Conservation (phyloP, 2,888 invertebrate species). For the Platycheirus albimanus region DNA sequence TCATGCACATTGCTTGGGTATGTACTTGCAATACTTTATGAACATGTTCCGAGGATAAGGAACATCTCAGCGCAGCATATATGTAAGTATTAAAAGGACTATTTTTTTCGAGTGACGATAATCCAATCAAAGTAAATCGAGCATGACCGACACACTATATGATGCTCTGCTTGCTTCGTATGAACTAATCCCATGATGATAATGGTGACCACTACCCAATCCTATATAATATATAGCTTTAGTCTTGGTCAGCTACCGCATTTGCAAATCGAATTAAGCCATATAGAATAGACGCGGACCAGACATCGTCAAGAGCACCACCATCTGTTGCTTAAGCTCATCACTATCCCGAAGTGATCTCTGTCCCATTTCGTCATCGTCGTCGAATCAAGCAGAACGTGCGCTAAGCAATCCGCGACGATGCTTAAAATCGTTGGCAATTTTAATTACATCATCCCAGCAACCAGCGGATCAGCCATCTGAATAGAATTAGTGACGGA, state of each 20-base stretch:
- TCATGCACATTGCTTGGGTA: background rate
- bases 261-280: conserved; percentile 66
- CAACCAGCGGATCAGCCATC: conserved; percentile 1
- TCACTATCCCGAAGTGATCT: conserved; percentile 18
- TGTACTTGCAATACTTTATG: no score
- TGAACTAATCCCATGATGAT: conserved; percentile 50
- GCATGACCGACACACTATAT: conserved; percentile 54
- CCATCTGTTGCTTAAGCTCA: conserved; percentile 45
- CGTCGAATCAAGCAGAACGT: conserved; percentile 6
- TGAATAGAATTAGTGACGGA: conserved; percentile 44
- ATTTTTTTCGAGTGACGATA: conserved; percentile 41
- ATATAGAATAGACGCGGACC: no score
- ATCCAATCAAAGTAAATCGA: conserved; percentile 72
- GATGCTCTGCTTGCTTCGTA: conserved; percentile 28
- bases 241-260: conserved; percentile 48
- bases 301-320: conserved; percentile 15
- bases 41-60: conserved; percentile 13
- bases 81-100: conserved; percentile 19
- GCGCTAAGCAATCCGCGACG: conserved; percentile 15
- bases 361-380: conserved; percentile 45
- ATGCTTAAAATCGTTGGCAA: conserved; percentile 24
- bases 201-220: background rate
- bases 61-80: conserved; percentile 16
- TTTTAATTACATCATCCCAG: conserved; percentile 48
- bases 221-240: no score